Percentiles rank a stretch among this genome's conserved stretches.
phyloP scores from a whole-genome alignment of 2,113 vertebrate species.

The Raja brachyura region DNA sequence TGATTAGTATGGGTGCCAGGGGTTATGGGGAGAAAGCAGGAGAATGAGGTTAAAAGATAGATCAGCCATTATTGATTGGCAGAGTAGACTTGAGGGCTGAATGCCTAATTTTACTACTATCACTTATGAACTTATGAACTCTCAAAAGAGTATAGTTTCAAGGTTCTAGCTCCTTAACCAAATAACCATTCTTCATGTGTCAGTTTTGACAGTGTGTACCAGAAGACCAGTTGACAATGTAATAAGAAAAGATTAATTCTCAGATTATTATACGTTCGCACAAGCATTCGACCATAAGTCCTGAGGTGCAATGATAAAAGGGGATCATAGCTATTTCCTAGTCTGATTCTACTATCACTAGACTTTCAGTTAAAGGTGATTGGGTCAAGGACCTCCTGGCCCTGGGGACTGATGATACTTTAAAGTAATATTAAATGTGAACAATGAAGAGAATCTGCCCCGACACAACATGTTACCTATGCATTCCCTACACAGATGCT shows the following conservation, averaged over 20 bases:
- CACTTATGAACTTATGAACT: too few relatives aligned
- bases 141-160: not conserved
- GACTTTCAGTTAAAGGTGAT: not conserved
- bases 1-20: too few relatives aligned
- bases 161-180: not conserved
- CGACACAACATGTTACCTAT: too few relatives aligned
- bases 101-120: too few relatives aligned
- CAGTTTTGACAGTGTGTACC: not conserved
- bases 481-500: too few relatives aligned
- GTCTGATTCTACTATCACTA: not conserved
- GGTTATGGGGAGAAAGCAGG: too few relatives aligned
- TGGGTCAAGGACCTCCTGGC: not conserved
- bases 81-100: too few relatives aligned
- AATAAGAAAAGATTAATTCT: not conserved
- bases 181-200: slow-evolving; percentile 1
- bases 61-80: too few relatives aligned
- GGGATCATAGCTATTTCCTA: not conserved
- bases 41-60: too few relatives aligned
- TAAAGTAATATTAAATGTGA: not conserved
- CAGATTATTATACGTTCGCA: not conserved
- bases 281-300: not conserved
- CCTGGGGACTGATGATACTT: not conserved
- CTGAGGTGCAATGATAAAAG: not conserved
- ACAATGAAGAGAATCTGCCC: not conserved
- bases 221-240: not conserved